phyloP scores from a whole-genome alignment of 2,797 vertebrate genomes.

The Garrulus glandarius region DNA sequence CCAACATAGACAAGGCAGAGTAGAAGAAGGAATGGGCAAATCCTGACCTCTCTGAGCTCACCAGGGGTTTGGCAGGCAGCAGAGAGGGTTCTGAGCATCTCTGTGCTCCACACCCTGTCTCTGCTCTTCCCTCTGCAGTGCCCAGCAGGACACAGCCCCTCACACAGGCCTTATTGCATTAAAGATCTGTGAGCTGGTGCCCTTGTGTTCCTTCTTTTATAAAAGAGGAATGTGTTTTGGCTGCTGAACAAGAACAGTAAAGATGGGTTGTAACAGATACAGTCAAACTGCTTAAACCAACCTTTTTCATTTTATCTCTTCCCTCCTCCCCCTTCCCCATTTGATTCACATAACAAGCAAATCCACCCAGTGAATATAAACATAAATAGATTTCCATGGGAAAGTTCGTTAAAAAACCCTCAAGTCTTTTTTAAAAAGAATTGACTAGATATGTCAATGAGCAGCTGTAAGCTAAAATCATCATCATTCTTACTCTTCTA shows the following conservation, averaged over 20 bases:
- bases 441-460: neutral
- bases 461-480: slow-evolving; percentile 7
- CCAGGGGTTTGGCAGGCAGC: neutral
- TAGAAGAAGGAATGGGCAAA: neutral
- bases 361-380: slow-evolving; percentile 39
- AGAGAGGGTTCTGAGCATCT: neutral
- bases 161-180: neutral
- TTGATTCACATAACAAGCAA: slow-evolving; percentile 25
- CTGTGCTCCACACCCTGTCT: neutral
- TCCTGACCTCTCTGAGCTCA: neutral
- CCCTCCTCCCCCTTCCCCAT: neutral
- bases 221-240: slow-evolving; percentile 45
- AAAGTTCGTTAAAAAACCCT: neutral
- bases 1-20: neutral
- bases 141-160: neutral
- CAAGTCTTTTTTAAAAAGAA: neutral
- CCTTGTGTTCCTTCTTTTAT: slow-evolving; percentile 7
- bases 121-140: neutral
- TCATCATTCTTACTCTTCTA: neutral
- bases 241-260: slow-evolving; percentile 33
- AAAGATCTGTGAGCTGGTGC: slow-evolving; percentile 12
- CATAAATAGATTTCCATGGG: slow-evolving; percentile 34
- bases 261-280: slow-evolving; percentile 42
- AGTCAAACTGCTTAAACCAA: slow-evolving; percentile 28
- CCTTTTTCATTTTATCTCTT: neutral